Evolutionary conservation across 2,113 vertebrate species (phyloP), one percentile per base, ranked within the genome.

Genomic region (Neoarius graeffei): DNA sequence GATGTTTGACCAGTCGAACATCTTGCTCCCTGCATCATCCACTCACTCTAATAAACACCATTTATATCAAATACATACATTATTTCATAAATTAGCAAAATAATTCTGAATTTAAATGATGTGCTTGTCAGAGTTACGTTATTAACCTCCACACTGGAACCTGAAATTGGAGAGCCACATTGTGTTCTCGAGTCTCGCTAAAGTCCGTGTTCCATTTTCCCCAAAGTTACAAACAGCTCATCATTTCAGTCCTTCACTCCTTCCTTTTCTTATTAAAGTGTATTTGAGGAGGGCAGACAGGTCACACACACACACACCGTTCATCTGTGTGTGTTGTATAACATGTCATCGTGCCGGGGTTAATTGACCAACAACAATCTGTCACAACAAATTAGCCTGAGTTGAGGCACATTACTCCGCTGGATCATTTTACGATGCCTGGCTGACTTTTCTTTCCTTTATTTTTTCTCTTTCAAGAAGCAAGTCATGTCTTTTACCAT

Each of bases 361-460:
- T 95, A 95, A 95, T 94, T 94, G 93, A 94, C 93, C 94, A 93
- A 93, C 93, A 93, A 89, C 25, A 89, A 92, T 89, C 88, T 93
- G 93, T 93, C 94, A 92, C 88, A 92, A 92, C 91, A 89, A 88
- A 94, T 95, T 94, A 95, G 86, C 64, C 89, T 48, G 84, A 89
- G 86, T 90, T 87, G 91, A 87, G 90, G 87, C 76, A 90, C 89
- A 88, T 90, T 92, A 91, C 88, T 85, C 89, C 91, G 82, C 91
- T 92, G 88, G 86, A 91, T 87, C 87, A 90, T 90, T 86, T 89
- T 83, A 90, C 88, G 84, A 64, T 7, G 81, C 88, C 85, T 59
- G 67, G 15, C 81, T 27, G 67, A 91, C 56, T 74, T 54, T 87
- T 27, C 23, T 14, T 57, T 79, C 54, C 59, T 48, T 85, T 52